These are phyloP conservation scores for Achlya flavicornis DNA, from an alignment of 2,888 invertebrate genomes.

Conservation along the genomic window DNA sequence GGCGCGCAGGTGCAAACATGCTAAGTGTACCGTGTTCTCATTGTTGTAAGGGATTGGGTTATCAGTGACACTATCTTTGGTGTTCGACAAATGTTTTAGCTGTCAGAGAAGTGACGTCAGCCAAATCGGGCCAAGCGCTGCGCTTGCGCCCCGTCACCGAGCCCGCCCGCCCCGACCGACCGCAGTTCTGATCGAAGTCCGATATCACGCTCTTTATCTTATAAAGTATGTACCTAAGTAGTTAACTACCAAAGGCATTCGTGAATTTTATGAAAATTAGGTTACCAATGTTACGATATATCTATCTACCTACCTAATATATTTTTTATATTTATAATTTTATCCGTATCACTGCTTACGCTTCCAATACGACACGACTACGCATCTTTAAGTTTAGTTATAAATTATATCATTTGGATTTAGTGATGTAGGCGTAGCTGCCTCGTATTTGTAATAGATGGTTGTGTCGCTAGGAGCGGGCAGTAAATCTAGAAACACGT, in stretches of 20 bases:
- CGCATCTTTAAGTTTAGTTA: not conserved
- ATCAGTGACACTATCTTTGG: slow-evolving; percentile 82
- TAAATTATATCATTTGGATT: slow-evolving; percentile 1
- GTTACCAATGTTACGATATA: no score
- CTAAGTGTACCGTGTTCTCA: slow-evolving; percentile 77
- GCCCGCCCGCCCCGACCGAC: slow-evolving; percentile 38
- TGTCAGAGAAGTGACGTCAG: slow-evolving; percentile 83
- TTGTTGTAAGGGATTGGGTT: slow-evolving; percentile 82
- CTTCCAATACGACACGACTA: not conserved
- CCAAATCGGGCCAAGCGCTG: slow-evolving; percentile 65
- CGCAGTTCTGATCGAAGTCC: slow-evolving; percentile 55
- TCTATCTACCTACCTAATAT: no score
- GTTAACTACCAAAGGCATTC: not conserved
- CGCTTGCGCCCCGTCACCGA: slow-evolving; percentile 48
- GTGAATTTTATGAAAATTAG: not conserved
- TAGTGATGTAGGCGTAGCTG: slow-evolving; percentile 18
- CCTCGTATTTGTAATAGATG: slow-evolving; percentile 35
- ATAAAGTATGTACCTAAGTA: slow-evolving; percentile 17
- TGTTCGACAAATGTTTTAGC: slow-evolving; percentile 83
- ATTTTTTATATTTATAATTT: no score
- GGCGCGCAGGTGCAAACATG: slow-evolving; percentile 82
- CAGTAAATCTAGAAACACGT: slow-evolving; percentile 73
- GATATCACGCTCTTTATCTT: slow-evolving; percentile 59
- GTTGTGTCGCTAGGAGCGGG: slow-evolving; percentile 49
- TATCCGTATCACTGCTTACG: no score